Conservation (phyloP, 2,888 invertebrate genomes). For the Caradrina clavipalpis region DNA sequence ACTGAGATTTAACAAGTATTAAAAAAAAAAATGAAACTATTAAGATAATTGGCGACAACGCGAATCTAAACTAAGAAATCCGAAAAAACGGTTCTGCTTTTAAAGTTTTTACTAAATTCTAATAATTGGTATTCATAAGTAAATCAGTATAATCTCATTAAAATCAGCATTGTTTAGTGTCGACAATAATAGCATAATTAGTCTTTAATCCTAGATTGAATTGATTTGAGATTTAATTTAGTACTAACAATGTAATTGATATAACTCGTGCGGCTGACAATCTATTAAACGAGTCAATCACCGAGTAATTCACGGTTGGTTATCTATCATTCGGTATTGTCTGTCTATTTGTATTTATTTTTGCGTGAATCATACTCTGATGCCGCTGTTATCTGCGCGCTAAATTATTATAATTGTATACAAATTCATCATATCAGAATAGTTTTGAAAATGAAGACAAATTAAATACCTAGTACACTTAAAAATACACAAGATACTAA, state of each 20-base stretch:
- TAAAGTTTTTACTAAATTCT: neutral
- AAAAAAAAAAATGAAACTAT: too few relatives aligned
- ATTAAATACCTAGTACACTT: too few relatives aligned
- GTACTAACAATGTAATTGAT: constrained; percentile 20
- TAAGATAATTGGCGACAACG: too few relatives aligned
- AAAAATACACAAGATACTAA: too few relatives aligned
- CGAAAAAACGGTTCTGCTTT: neutral
- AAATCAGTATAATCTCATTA: neutral
- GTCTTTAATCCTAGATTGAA: constrained; percentile 23
- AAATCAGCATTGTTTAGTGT: neutral
- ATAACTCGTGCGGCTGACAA: constrained; percentile 14
- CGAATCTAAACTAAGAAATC: neutral
- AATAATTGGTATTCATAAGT: neutral
- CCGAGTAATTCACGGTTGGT: neutral
- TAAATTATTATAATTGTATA: too few relatives aligned
- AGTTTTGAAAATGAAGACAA: too few relatives aligned
- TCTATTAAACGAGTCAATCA: constrained; percentile 18
- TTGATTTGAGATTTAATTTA: neutral
- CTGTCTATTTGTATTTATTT: constrained; percentile 17
- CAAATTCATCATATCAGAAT: too few relatives aligned
- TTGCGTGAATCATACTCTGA: neutral
- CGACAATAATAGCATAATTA: neutral
- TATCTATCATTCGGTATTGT: constrained; percentile 22
- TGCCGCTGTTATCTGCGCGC: neutral
- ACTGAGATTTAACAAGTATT: too few relatives aligned